A percentile compares a stretch with the other conserved stretches of the same genome.
Evolutionary conservation across 2,113 vertebrate genomes (phyloP).

Genomic region (Erythrocercus mccallii): DNA sequence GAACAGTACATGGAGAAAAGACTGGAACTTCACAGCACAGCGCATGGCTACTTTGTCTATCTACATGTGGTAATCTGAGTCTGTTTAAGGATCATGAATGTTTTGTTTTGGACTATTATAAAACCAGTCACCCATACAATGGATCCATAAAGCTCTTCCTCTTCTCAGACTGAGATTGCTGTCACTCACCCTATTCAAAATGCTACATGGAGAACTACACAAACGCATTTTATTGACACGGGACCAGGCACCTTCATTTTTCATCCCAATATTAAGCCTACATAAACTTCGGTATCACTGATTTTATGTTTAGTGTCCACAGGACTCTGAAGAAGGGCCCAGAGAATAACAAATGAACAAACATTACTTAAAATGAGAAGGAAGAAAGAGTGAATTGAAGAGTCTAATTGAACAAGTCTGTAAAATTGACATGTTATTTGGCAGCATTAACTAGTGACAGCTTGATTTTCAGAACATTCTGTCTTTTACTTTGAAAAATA

Average conservation of each 20-base stretch:
- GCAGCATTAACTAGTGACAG: background rate
- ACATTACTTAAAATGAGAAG: background rate
- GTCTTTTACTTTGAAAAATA: background rate
- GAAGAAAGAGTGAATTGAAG: background rate
- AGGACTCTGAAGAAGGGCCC: background rate
- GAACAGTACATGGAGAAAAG: background rate
- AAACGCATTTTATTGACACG: background rate
- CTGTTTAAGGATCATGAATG: background rate
- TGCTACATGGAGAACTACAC: background rate
- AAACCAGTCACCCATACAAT: background rate
- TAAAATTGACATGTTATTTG: background rate
- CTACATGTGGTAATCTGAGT: background rate
- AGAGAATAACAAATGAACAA: background rate
- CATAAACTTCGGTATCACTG: background rate
- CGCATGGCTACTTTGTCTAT: background rate
- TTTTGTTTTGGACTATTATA: background rate
- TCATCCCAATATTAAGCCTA: background rate
- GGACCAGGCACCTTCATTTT: background rate
- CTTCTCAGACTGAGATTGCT: background rate
- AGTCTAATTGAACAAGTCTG: background rate
- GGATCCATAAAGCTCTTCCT: background rate
- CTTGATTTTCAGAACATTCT: background rate
- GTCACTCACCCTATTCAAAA: background rate
- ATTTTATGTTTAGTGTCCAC: conserved; percentile 16
- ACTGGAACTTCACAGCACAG: background rate